These are phyloP conservation scores for Sarcoramphus papa DNA, from an alignment of 2,797 vertebrate species.

Conservation along the genomic window DNA sequence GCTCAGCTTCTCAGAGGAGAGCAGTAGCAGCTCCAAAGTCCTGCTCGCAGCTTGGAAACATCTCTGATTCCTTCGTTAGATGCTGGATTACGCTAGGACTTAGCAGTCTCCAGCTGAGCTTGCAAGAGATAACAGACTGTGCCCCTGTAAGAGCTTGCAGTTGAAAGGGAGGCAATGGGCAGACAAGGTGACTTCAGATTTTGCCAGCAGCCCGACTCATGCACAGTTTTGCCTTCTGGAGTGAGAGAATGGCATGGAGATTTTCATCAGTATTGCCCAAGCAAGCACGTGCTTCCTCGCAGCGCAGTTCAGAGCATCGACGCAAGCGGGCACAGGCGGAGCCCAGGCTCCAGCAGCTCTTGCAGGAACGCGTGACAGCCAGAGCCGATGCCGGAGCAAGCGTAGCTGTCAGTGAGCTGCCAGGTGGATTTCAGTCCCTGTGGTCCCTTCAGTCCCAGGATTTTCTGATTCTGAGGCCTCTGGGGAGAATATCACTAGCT, in stretches of 20 bases:
- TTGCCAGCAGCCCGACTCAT: not conserved
- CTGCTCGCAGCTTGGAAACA: not conserved
- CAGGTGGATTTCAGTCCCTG: not conserved
- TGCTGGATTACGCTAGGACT: not conserved
- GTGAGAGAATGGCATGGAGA: not conserved
- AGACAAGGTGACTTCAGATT: not conserved
- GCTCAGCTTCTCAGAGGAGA: not conserved
- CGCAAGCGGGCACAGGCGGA: not conserved
- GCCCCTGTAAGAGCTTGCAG: not conserved
- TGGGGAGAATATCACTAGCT: not conserved
- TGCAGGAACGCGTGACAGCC: not conserved
- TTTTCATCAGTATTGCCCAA: not conserved
- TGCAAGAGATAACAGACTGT: not conserved
- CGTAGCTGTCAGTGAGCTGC: not conserved
- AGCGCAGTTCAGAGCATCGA: fast-evolving
- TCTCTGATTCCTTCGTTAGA: not conserved
- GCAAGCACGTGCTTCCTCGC: not conserved
- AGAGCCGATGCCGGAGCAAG: not conserved
- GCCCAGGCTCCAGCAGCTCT: not conserved
- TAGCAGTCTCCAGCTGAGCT: not conserved
- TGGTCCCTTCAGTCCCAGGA: not conserved
- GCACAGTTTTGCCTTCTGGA: not conserved
- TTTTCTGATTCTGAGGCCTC: not conserved
- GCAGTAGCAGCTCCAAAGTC: not conserved
- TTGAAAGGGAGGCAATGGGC: not conserved